Evolutionary conservation across 1,140 invertebrate genomes (phyloP).

Genomic region (Agrypnia vestita): DNA sequence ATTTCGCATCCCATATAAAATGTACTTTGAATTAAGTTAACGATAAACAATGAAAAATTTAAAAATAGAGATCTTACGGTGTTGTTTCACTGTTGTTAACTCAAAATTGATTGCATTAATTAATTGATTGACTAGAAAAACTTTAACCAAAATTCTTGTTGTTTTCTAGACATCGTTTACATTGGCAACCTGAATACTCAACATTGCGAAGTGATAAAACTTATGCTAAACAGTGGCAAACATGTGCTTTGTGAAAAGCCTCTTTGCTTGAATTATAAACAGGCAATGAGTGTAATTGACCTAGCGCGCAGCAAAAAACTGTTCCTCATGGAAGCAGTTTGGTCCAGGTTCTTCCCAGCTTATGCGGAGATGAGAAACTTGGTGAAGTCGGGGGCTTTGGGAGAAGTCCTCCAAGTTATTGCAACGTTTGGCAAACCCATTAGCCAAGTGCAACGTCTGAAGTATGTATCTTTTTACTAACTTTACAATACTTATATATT

Average conservation of each 20-base stretch:
- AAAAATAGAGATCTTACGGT: no score
- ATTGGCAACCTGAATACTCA: constrained; percentile 81
- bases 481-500: no score
- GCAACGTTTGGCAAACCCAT: constrained; percentile 80
- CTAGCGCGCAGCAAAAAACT: constrained; percentile 77
- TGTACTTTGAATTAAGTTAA: no score
- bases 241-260: constrained; percentile 91
- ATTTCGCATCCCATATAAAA: no score
- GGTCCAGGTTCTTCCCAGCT: constrained; percentile 87
- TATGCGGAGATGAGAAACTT: constrained; percentile 79
- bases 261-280: constrained; percentile 80
- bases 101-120: no score
- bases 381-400: constrained; percentile 77
- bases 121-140: no score
- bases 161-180: constrained; percentile 84
- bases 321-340: constrained; percentile 90
- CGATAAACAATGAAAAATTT: no score
- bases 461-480: no score
- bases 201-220: constrained; percentile 78
- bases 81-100: no score
- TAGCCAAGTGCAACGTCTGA: constrained; percentile 75
- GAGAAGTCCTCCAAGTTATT: constrained; percentile 80
- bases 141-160: background rate
- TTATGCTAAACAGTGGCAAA: constrained; percentile 84
- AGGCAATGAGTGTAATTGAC: constrained; percentile 76